Percentiles rank a stretch among this genome's conserved stretches.
These are phyloP conservation scores for Cynodonichthys magdalenae DNA, from an alignment of 2,797 vertebrate genomes.

Conservation along the genomic window DNA sequence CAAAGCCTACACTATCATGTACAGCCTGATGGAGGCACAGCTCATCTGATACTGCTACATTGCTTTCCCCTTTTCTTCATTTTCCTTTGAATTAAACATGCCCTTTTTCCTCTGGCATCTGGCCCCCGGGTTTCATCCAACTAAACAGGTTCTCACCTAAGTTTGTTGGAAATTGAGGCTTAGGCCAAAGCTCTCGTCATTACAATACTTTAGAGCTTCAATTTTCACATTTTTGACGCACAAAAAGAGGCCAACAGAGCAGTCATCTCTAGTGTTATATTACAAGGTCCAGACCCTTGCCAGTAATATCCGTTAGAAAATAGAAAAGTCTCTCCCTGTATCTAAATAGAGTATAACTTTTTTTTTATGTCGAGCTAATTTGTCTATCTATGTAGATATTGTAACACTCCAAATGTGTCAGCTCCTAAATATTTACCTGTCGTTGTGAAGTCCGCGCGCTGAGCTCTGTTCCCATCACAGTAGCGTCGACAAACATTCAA, in stretches of 20 bases:
- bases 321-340: constrained; percentile 25
- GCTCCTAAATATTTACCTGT: constrained; percentile 53
- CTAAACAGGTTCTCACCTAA: constrained; percentile 58
- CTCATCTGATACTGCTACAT: constrained; percentile 74
- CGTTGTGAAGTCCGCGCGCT: constrained; percentile 7
- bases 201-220: constrained; percentile 75
- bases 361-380: constrained; percentile 32
- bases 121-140: constrained; percentile 62
- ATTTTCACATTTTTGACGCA: constrained; percentile 67
- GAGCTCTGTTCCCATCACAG: constrained; percentile 42
- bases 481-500: constrained; percentile 47
- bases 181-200: constrained; percentile 77
- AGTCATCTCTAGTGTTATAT: constrained; percentile 56
- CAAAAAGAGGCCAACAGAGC: constrained; percentile 52
- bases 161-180: constrained; percentile 77
- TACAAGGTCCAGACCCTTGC: constrained; percentile 36
- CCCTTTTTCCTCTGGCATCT: constrained; percentile 57
- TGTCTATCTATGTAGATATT: constrained; percentile 56
- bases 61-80: constrained; percentile 71
- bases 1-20: constrained; percentile 78
- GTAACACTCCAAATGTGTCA: constrained; percentile 17
- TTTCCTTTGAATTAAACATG: constrained; percentile 80
- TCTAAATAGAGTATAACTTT: constrained; percentile 22
- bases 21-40: constrained; percentile 76
- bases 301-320: constrained; percentile 32